These are phyloP conservation scores for Rhingia campestris DNA, from an alignment of 2,888 invertebrate species.

Conservation along the genomic window DNA sequence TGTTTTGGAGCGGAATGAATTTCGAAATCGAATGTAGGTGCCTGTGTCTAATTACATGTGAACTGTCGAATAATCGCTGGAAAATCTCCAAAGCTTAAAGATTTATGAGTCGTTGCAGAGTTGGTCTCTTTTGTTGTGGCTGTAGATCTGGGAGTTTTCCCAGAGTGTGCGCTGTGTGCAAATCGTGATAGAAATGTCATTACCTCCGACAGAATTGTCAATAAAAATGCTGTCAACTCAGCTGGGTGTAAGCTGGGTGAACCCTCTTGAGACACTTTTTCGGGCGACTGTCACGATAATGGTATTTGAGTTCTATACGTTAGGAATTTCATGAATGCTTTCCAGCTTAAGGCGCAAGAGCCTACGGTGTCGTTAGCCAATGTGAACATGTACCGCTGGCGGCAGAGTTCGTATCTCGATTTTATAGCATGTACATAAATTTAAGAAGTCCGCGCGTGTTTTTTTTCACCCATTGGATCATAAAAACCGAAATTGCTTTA, in stretches of 20 bases:
- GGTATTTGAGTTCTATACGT: slow-evolving; percentile 3
- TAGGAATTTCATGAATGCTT: slow-evolving; percentile 3
- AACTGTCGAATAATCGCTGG: slow-evolving; percentile 58
- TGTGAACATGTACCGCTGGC: slow-evolving; percentile 11
- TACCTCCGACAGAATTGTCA: slow-evolving; percentile 34
- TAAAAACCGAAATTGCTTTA: slow-evolving; percentile 3
- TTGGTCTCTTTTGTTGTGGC: slow-evolving; percentile 30
- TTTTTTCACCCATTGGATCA: neutral
- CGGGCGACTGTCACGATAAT: slow-evolving; percentile 23
- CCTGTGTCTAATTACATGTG: slow-evolving; percentile 66
- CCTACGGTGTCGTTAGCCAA: neutral
- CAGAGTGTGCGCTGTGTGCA: slow-evolving; percentile 17
- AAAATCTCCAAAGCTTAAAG: slow-evolving; percentile 53
- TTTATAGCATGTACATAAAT: slow-evolving; percentile 23
- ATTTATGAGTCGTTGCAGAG: slow-evolving; percentile 53
- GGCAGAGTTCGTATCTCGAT: slow-evolving; percentile 10
- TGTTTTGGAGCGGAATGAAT: slow-evolving; percentile 28
- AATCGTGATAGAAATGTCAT: slow-evolving; percentile 62
- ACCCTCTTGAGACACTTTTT: slow-evolving; percentile 5
- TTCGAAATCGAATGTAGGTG: slow-evolving; percentile 56
- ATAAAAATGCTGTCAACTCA: slow-evolving; percentile 24
- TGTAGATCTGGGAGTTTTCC: slow-evolving; percentile 44
- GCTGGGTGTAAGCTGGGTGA: neutral
- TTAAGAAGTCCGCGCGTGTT: neutral
- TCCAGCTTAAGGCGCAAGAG: neutral